Percentiles rank a stretch among this genome's conserved stretches.
phyloP scores from a whole-genome alignment of 2,888 invertebrate species.

The Plagodis dolabraria region DNA sequence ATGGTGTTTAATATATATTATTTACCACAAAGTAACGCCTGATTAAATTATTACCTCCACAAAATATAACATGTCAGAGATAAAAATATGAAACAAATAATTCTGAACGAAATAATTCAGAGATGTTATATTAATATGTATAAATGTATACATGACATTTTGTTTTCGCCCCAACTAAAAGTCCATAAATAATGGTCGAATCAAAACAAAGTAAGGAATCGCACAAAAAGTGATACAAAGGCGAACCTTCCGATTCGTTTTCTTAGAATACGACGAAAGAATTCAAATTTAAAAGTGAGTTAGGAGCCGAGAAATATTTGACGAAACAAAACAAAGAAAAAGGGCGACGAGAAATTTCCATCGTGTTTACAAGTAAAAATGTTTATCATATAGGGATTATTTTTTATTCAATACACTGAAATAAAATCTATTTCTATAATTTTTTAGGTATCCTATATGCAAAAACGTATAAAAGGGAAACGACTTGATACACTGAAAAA shows the following conservation, averaged over 20 bases:
- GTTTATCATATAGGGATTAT: constrained; percentile 22
- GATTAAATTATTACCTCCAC: too few species aligned
- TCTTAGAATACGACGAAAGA: constrained; percentile 81
- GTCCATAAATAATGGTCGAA: constrained; percentile 75
- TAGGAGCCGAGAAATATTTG: constrained; percentile 67
- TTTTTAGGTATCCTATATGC: too few species aligned
- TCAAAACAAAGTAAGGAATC: constrained; percentile 69
- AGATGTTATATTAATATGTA: constrained; percentile 14
- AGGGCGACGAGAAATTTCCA: constrained; percentile 55
- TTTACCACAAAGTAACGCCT: too few species aligned
- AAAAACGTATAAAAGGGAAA: too few species aligned
- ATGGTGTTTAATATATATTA: too few species aligned
- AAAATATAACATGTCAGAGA: constrained; percentile 3
- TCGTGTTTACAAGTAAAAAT: constrained; percentile 47
- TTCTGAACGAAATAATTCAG: constrained; percentile 2
- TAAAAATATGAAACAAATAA: neutral
- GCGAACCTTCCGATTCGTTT: constrained; percentile 81
- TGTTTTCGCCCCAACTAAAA: constrained; percentile 54
- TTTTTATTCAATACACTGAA: constrained; percentile 18
- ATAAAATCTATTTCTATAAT: too few species aligned
- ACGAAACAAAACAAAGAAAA: constrained; percentile 70
- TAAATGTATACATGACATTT: constrained; percentile 46
- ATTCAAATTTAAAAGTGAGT: constrained; percentile 78
- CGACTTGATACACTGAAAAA: too few species aligned
- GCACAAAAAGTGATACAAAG: constrained; percentile 83